A percentile compares a stretch with the other conserved stretches of the same genome.
phyloP scores from a whole-genome alignment of 2,888 invertebrate genomes.

The Rhimphoctona megacephalus region DNA sequence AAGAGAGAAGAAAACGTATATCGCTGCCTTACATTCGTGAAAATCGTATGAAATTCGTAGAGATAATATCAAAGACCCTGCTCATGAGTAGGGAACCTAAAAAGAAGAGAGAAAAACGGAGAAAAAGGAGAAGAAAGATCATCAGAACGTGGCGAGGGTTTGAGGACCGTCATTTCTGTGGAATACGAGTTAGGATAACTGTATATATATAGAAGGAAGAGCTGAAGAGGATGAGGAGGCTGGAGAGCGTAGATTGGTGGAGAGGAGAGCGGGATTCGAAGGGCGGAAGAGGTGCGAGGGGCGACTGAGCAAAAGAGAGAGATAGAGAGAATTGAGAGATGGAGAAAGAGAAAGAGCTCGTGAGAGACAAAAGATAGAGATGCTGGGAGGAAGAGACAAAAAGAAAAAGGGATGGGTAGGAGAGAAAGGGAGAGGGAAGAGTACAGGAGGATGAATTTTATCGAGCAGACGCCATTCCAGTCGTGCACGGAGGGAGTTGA shows the following conservation, averaged over 20 bases:
- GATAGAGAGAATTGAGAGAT: slow-evolving; percentile 1
- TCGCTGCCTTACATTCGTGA: neutral
- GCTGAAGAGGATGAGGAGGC: slow-evolving; percentile 45
- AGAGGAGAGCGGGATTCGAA: slow-evolving; percentile 40
- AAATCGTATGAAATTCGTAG: slow-evolving; percentile 26
- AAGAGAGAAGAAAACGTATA: neutral
- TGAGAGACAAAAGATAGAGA: slow-evolving; percentile 37
- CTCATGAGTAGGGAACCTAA: slow-evolving; percentile 59
- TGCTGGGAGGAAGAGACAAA: slow-evolving; percentile 57
- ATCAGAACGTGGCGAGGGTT: slow-evolving; percentile 4
- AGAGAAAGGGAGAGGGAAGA: slow-evolving; percentile 46
- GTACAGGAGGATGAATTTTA: slow-evolving; percentile 67
- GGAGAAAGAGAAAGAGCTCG: slow-evolving; percentile 36
- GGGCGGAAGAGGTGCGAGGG: slow-evolving; percentile 50
- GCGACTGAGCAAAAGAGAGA: slow-evolving; percentile 42
- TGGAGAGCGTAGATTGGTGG: slow-evolving; percentile 61
- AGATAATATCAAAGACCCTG: slow-evolving; percentile 55
- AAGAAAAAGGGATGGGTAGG: slow-evolving; percentile 38
- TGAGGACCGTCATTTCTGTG: slow-evolving; percentile 40
- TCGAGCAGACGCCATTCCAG: slow-evolving; percentile 71
- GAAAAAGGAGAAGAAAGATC: slow-evolving; percentile 35
- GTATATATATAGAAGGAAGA: slow-evolving; percentile 16
- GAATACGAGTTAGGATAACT: slow-evolving; percentile 39
- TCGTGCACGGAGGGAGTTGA: slow-evolving; percentile 68
- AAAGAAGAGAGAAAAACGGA: slow-evolving; percentile 42